A percentile compares a stretch with the other conserved stretches of the same genome.
phyloP scores from a whole-genome alignment of 2,113 vertebrate species.

The Silurus meridionalis region DNA sequence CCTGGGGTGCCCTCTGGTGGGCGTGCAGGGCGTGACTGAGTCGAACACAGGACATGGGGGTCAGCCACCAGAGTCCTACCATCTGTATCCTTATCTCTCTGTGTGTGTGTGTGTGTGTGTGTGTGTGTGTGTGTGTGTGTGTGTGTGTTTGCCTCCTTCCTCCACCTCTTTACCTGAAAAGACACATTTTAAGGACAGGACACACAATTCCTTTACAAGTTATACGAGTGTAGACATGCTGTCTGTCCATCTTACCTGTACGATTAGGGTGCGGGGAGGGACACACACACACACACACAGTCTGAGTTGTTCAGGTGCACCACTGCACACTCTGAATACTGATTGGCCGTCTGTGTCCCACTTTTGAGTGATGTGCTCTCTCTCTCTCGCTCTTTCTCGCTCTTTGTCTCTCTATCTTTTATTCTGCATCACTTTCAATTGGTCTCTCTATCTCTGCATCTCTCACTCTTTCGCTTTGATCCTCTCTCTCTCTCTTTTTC shows the following conservation, averaged over 20 bases:
- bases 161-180: neutral
- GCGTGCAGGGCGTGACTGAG: neutral
- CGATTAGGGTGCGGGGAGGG: neutral
- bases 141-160: neutral
- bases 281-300: neutral
- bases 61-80: constrained; percentile 26
- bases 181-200: neutral
- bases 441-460: neutral
- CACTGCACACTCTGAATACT: neutral
- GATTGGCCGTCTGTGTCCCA: neutral
- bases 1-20: neutral
- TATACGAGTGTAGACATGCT: neutral
- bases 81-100: constrained; percentile 19
- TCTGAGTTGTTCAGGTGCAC: neutral
- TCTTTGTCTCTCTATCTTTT: neutral
- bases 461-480: neutral
- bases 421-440: no score
- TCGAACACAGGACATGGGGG: neutral
- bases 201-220: neutral
- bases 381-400: neutral
- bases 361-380: neutral
- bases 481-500: neutral
- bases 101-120: neutral
- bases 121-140: neutral
- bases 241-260: neutral